Conservation (phyloP, 2,113 vertebrate species). For the Hyperoodon ampullatus region DNA sequence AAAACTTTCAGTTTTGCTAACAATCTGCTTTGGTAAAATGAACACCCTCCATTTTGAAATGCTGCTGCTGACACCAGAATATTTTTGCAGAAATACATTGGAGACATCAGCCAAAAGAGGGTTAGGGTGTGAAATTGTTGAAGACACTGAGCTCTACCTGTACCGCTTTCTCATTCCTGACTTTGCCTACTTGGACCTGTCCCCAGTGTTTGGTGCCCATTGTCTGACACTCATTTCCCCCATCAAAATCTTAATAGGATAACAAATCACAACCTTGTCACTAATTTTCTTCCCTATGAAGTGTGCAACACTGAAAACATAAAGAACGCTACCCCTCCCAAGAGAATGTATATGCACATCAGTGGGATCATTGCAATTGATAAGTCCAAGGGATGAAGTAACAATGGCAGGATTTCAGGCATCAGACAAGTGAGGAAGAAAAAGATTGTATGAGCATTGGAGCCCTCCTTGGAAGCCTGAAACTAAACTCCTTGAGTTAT, state of each 20-base stretch:
- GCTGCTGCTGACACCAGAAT: not conserved
- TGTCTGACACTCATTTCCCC: not conserved
- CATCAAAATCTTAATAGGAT: not conserved
- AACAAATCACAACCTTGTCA: not conserved
- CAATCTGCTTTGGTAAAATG: not conserved
- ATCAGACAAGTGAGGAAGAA: not conserved
- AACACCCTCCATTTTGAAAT: not conserved
- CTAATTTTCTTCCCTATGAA: not conserved
- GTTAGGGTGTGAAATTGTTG: not conserved
- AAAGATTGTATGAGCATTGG: not conserved
- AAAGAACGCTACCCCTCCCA: not conserved
- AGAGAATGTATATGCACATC: not conserved
- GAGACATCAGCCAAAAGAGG: not conserved
- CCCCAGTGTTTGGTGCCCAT: not conserved
- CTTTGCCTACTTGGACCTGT: not conserved
- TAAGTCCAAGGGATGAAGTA: not conserved
- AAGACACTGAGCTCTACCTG: not conserved
- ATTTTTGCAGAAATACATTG: not conserved
- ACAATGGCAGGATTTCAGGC: not conserved
- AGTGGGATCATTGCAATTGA: not conserved
- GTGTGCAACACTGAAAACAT: not conserved
- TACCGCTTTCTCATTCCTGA: not conserved
- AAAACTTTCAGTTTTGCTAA: not conserved
- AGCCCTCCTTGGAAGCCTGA: not conserved
- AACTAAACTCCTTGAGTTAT: not conserved